Base-by-base conservation (phyloP, 1,140 invertebrate genomes). In the Macrobrachium rosenbergii region DNA sequence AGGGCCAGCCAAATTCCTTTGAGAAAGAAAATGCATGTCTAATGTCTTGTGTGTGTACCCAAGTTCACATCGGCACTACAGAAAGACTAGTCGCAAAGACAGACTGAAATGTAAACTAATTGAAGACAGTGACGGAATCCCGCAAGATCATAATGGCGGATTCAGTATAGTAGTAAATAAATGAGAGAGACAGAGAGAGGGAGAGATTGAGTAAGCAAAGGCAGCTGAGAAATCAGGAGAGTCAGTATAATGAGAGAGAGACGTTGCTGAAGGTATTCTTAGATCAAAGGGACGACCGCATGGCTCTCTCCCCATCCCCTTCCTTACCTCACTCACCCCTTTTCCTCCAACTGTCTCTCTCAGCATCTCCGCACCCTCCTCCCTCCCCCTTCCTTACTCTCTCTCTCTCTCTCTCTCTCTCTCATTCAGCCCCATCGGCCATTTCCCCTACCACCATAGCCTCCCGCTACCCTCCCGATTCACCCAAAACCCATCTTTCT, bases 221-320 rank as follows among this genome's bases (percentile, higher is more conserved):
- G 62, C 16, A 52, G 28, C 19, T n/a, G 52, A 78, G 43, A 43
- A 59, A 21, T 37, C 17, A 28, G 52, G 45, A 64, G 79, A 82
- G 62, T 23, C 12, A 28, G 58, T 23, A 82, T 45, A 82, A 60
- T 58, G 80, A 82, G 80, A 62, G 79, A 63, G 64, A 75, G 73
- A 75, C n/a, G 37, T 19, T 23, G 80, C 37, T 14, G 12, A 19
- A 58, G 28, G 75, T 77, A 77, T 77, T 77, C 75, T 77, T 77
- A 77, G 75, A 59, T 77, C 75, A 77, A 77, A 58, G 45, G 2
- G 19, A 52, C 8, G 52, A 52, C 52, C 52, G 75, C 45, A 10
- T 21, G 37, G 43, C 73, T 19, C 28, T 14, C 73, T n/a, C 14
- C 37, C 37, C 37, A 19, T 17, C 28, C 73, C 28, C 21, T 21